Conservation (phyloP, 2,888 invertebrate species). For the Theodoxus fluviatilis region DNA sequence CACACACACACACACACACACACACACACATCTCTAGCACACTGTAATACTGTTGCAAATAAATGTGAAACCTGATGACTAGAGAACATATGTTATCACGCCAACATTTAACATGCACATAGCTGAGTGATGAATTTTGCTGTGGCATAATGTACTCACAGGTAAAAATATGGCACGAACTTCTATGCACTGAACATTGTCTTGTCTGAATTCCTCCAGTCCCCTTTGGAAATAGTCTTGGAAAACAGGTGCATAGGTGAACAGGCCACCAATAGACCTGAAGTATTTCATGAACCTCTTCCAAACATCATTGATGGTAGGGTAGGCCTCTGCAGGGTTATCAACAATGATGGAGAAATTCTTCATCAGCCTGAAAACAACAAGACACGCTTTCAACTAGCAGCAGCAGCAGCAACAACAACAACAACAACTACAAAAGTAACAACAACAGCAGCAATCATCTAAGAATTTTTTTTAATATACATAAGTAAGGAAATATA, state of each 20-base stretch:
- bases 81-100: no score
- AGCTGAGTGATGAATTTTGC: no score
- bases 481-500: not conserved
- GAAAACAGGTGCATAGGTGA: conserved; percentile 48
- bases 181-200: conserved; percentile 58
- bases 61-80: no score
- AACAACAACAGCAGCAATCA: not conserved
- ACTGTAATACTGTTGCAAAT: no score
- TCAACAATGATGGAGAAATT: conserved; percentile 41
- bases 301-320: conserved; percentile 45
- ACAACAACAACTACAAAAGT: not conserved
- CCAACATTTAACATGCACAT: no score
- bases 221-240: conserved; percentile 45
- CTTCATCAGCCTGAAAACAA: conserved; percentile 41
- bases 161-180: conserved; percentile 43
- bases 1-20: no score
- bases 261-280: conserved; percentile 40
- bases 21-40: no score
- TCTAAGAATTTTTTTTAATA: not conserved
- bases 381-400: no score
- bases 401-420: no score
- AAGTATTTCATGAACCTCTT: conserved; percentile 40
- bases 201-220: conserved; percentile 42
- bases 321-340: conserved; percentile 36
- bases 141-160: no score